Conservation (phyloP, 2,113 vertebrate species). For the Dissostichus mawsoni region DNA sequence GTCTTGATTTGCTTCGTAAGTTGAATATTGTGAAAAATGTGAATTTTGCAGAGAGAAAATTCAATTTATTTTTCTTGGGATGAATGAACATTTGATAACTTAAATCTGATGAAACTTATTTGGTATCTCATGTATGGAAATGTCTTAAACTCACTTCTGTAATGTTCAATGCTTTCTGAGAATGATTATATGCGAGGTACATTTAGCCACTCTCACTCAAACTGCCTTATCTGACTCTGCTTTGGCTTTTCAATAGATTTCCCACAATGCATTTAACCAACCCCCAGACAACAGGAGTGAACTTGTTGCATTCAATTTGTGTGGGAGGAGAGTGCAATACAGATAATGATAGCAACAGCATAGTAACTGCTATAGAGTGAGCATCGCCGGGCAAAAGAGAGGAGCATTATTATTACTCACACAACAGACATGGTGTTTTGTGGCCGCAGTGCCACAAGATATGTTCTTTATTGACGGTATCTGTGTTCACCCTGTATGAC, state of each 20-base stretch:
- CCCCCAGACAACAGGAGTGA: slow-evolving; percentile 29
- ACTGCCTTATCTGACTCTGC: slow-evolving; percentile 1
- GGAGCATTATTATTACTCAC: slow-evolving; percentile 14
- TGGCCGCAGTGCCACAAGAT: slow-evolving; percentile 20
- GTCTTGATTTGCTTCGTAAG: background rate
- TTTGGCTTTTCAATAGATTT: slow-evolving; percentile 21
- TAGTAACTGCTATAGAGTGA: slow-evolving; percentile 25
- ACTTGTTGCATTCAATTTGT: slow-evolving; percentile 49
- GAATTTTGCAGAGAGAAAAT: background rate
- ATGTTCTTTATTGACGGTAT: slow-evolving; percentile 1
- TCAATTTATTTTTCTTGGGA: too few relatives aligned
- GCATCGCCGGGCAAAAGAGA: slow-evolving; percentile 29
- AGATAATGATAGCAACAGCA: slow-evolving; percentile 49
- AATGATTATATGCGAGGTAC: background rate
- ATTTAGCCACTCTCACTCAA: background rate
- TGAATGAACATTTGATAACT: background rate
- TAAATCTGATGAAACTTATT: slow-evolving; percentile 3
- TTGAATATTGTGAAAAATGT: background rate
- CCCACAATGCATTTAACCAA: slow-evolving; percentile 32
- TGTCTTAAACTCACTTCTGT: background rate
- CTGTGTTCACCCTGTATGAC: background rate
- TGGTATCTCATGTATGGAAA: background rate
- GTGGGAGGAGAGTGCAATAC: slow-evolving; percentile 41
- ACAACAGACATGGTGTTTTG: slow-evolving; percentile 15
- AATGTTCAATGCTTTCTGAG: background rate